Evolutionary conservation across 1,140 invertebrate genomes (phyloP), one percentile per base, ranked within the genome.

Genomic region (Drosophila bocki): DNA sequence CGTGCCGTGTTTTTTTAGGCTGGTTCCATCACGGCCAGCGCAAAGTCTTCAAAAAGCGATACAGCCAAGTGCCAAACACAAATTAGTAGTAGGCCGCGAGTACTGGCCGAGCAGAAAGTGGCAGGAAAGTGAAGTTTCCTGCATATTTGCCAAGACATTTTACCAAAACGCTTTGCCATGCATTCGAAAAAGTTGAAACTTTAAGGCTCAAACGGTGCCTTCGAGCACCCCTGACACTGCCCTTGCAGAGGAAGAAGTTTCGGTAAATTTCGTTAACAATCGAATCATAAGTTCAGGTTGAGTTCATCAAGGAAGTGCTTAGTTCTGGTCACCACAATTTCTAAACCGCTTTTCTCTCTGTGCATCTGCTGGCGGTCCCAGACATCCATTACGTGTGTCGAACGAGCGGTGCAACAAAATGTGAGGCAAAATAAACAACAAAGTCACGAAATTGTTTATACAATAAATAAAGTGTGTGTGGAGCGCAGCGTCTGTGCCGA

Each of bases 361-460:
- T 70, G 67, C 37, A 68, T 37, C 47, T 12, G n/a, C 47, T 37
- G 47, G 41, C 48, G 51, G 61, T 33, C 63, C 33, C 81, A 60
- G 53, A 60, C 83, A 84, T 78, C 72, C 84, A 88, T 87, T 80
- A 88, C 79, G 76, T 80, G 70, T 88, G 80, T 88, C 68, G 79
- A 83, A 80, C 80, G 63, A 69, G 75, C 58, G 59, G 62, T 75
- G 75, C 82, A 87, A 87, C 83, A 74, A 88, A 88, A 84, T 87
- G 77, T 63, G 77, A 78, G 67, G 82, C 45, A 80, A 84, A 87
- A 83, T 78, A 80, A 88, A 90, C 80, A 90, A 88, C 68, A 90
- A 84, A 88, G 85, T 90, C 84, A 84, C 85, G 77, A 90, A 88
- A 88, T 90, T 84, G 84, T 88, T 84, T 88, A 84, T 75, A 81